Evolutionary conservation across 2,113 vertebrate species (phyloP), one percentile per base, ranked within the genome.

Genomic region (Neogobius melanostomus): DNA sequence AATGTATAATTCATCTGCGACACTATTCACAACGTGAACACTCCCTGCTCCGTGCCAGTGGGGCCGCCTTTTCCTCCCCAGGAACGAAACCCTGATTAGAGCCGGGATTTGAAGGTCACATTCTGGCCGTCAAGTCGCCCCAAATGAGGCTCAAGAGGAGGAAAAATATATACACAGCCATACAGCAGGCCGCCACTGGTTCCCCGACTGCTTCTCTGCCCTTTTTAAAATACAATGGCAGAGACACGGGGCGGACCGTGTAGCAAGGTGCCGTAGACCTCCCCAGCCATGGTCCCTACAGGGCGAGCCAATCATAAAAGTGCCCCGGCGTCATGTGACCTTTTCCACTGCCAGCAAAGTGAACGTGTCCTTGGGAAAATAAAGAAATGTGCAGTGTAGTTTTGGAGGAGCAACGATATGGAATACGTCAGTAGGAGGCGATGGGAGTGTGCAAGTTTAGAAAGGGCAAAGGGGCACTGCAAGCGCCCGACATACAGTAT

Each of bases 221-320:
- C 61, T 64, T 64, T 64, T 64, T 64, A 64, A 64, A 64, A 64
- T 64, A 64, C 61, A 47, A 61, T 61, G 42, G 36, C 59, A 61
- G 59, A 61, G 53, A 56, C 5, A n/a, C 50, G 50, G n/a, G 50
- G 15, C 50, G 14, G 9, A 10, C 17, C 17, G 17, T 28, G 62
- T 36, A 36, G 62, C 62, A 48, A 45, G 46, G 62, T 64, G 44
- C 44, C 28, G 28, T 36, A 47, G 62, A 64, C 45, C 45, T 48
- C 62, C 62, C 53, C 45, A 46, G 17, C 62, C 48, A 45, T 7
- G 44, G 44, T 48, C 62, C 62, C 62, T 48, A 16, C 45, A 46
- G 62, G n/a, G 45, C 16, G 44, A 45, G n/a, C 62, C 16, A 46
- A 46, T 47, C 44, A 64, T 48, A 43, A 61, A 61, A 61, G 17